Evolutionary conservation across 2,888 invertebrate genomes (phyloP).

Genomic region (Schrankia costaestrigalis): DNA sequence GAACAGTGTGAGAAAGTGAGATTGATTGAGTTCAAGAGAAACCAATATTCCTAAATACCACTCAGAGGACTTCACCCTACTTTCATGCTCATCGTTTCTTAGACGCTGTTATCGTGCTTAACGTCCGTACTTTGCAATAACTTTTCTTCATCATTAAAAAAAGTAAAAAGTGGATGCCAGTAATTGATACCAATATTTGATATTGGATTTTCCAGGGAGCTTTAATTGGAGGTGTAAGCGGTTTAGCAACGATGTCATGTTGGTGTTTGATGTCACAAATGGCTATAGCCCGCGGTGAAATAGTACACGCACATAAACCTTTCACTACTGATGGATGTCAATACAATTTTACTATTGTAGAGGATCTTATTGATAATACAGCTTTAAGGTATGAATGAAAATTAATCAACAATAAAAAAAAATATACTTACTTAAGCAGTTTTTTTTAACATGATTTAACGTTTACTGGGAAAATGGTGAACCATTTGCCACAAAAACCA

Average conservation of each 20-base stretch:
- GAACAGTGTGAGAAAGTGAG: too few relatives aligned
- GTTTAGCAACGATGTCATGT: constrained; percentile 80
- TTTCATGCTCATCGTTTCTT: too few relatives aligned
- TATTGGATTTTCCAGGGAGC: constrained; percentile 68
- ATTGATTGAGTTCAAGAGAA: too few relatives aligned
- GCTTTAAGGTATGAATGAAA: constrained; percentile 22
- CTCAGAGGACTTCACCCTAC: too few relatives aligned
- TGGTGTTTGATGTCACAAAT: constrained; percentile 83
- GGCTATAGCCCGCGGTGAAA: constrained; percentile 82
- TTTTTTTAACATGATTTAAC: too few relatives aligned
- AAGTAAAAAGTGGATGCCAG: not conserved
- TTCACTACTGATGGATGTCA: constrained; percentile 82
- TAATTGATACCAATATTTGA: not conserved
- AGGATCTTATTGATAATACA: constrained; percentile 20
- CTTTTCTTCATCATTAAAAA: too few relatives aligned
- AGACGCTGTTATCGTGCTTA: too few relatives aligned
- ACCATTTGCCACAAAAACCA: too few relatives aligned
- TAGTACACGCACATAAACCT: constrained; percentile 84
- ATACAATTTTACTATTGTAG: constrained; percentile 78
- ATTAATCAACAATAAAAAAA: not conserved
- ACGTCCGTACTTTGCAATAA: too few relatives aligned
- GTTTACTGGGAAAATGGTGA: too few relatives aligned
- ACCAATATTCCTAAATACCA: too few relatives aligned
- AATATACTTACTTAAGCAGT: too few relatives aligned
- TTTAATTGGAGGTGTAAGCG: constrained; percentile 79